phyloP scores from a whole-genome alignment of 1,140 invertebrate species.

The Drosophila pachea region DNA sequence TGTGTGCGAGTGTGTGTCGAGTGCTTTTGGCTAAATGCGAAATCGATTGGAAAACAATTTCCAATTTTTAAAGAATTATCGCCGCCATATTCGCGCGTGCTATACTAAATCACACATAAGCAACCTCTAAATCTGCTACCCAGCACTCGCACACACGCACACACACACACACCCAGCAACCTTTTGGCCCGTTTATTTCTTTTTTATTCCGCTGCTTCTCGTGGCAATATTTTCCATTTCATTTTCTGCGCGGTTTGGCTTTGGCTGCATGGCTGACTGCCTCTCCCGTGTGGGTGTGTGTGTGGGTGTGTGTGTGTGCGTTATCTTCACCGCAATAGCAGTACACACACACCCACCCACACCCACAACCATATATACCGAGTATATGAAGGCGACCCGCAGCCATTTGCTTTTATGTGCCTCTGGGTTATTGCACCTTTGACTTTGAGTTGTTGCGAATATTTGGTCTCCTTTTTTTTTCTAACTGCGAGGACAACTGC shows the following conservation, averaged over 20 bases:
- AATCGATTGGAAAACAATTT: constrained; percentile 79
- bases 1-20: constrained; percentile 40
- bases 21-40: constrained; percentile 78
- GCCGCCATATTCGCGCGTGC: constrained; percentile 79
- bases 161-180: constrained; percentile 30
- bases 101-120: constrained; percentile 79
- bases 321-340: constrained; percentile 67
- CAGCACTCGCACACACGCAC: constrained; percentile 27
- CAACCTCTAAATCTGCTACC: constrained; percentile 79
- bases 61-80: constrained; percentile 79
- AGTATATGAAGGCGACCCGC: constrained; percentile 43
- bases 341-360: constrained; percentile 20
- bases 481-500: constrained; percentile 3
- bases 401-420: constrained; percentile 73
- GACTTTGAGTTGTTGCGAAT: constrained; percentile 64
- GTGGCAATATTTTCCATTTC: constrained; percentile 74
- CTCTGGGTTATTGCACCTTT: constrained; percentile 75
- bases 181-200: constrained; percentile 71
- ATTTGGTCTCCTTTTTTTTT: constrained; percentile 15
- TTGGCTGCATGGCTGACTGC: constrained; percentile 68
- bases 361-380: constrained; percentile 23
- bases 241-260: constrained; percentile 75
- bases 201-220: constrained; percentile 64
- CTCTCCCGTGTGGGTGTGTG: constrained; percentile 7
- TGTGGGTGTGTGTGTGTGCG: constrained; percentile 30